Percentiles rank a stretch among this genome's conserved stretches.
phyloP scores from a whole-genome alignment of 2,113 vertebrate genomes.

The Myotis lucifugus region DNA sequence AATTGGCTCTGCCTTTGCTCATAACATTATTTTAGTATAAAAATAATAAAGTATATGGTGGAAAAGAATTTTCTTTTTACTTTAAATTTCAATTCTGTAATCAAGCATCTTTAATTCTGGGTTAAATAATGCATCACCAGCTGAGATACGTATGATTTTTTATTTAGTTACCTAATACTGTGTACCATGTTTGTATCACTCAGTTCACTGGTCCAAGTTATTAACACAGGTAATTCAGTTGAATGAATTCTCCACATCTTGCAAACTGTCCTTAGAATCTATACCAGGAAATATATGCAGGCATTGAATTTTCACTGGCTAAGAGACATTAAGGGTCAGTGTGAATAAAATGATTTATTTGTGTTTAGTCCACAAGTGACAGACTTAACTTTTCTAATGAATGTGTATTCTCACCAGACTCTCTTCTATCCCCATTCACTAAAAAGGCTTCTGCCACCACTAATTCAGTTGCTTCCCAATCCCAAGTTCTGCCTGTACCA shows the following conservation, averaged over 20 bases:
- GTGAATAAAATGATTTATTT: not conserved
- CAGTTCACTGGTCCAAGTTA: not conserved
- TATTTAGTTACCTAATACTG: not conserved
- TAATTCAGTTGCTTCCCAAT: not conserved
- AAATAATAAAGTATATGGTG: not conserved
- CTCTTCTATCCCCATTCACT: not conserved
- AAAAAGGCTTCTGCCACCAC: not conserved
- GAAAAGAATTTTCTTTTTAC: not conserved
- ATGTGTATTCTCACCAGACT: not conserved
- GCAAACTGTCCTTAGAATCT: not conserved
- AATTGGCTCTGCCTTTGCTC: not conserved
- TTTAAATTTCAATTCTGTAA: constrained; percentile 22
- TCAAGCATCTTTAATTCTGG: not conserved
- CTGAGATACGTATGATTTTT: not conserved
- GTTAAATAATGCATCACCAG: not conserved
- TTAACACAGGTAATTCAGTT: not conserved
- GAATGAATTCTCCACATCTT: not conserved
- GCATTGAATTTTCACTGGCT: not conserved
- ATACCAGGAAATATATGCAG: not conserved
- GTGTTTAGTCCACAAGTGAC: not conserved
- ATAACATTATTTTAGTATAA: not conserved
- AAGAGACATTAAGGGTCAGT: not conserved
- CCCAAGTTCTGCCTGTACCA: not conserved
- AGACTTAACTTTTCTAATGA: not conserved
- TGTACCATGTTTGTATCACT: not conserved